phyloP scores from a whole-genome alignment of 2,797 vertebrate species.

The Poeciliopsis turneri region DNA sequence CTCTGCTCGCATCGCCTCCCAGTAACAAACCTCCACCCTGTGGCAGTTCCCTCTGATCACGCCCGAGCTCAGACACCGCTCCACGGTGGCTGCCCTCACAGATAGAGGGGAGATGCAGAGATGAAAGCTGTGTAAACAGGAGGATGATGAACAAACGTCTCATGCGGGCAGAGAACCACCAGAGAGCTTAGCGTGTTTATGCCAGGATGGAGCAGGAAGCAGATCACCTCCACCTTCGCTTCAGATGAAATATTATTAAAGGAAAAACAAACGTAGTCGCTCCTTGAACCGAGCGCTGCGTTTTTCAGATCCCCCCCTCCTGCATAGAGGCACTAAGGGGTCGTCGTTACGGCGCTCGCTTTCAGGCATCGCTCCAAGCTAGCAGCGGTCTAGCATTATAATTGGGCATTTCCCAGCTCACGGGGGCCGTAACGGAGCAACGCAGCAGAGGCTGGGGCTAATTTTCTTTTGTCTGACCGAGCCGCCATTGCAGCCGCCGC shows the following conservation, averaged over 20 bases:
- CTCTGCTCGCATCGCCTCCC: conserved; percentile 34
- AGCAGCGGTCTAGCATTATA: conserved; percentile 76
- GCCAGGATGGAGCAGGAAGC: conserved; percentile 29
- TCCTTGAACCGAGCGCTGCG: conserved; percentile 61
- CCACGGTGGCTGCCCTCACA: conserved; percentile 29
- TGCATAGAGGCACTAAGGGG: conserved; percentile 70
- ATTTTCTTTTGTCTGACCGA: conserved; percentile 77
- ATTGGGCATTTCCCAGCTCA: conserved; percentile 73
- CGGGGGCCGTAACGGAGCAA: conserved; percentile 62
- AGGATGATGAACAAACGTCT: conserved; percentile 37
- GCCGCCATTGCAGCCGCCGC: conserved; percentile 15
- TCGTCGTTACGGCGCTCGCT: conserved; percentile 62
- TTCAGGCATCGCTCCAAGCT: conserved; percentile 72
- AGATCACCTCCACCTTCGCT: conserved; percentile 1
- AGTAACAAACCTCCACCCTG: conserved; percentile 34
- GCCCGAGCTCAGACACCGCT: conserved; percentile 33
- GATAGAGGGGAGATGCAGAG: conserved; percentile 17
- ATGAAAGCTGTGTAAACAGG: conserved; percentile 45
- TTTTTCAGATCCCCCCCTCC: conserved; percentile 66
- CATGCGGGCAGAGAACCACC: conserved; percentile 30
- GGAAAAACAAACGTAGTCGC: conserved; percentile 1
- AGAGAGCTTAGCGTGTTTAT: conserved; percentile 30
- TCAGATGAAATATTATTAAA: background rate
- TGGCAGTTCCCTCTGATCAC: conserved; percentile 46
- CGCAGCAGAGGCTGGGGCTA: conserved; percentile 53